Evolutionary conservation across 2,113 vertebrate genomes (phyloP).

Genomic region (Acrocephalus kingi): DNA sequence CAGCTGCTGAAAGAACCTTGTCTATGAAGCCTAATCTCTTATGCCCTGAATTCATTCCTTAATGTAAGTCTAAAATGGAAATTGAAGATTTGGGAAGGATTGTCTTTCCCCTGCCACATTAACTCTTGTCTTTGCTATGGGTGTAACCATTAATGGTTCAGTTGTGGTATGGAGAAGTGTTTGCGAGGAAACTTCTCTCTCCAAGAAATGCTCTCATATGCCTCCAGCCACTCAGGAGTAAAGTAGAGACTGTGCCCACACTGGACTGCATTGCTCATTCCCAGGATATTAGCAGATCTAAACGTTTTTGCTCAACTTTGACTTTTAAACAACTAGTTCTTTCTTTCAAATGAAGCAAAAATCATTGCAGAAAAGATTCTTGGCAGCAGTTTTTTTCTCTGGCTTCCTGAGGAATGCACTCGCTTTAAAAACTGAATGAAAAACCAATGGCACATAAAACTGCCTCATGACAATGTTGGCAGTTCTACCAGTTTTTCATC

Average conservation of each 20-base stretch:
- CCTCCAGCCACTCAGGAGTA: not conserved
- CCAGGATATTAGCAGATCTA: constrained; percentile 15
- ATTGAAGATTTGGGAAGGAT: not conserved
- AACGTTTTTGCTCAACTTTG: constrained; percentile 51
- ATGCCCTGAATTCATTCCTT: not conserved
- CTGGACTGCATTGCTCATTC: constrained; percentile 6
- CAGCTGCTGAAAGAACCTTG: not conserved
- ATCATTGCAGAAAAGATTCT: constrained; percentile 47
- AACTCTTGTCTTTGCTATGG: not conserved
- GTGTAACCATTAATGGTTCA: not conserved
- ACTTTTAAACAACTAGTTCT: constrained; percentile 58
- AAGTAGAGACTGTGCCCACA: not conserved
- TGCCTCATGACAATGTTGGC: constrained; percentile 52
- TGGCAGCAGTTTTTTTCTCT: constrained; percentile 38
- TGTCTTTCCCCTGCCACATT: not conserved
- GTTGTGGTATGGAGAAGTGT: not conserved
- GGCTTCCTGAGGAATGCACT: constrained; percentile 47
- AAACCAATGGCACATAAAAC: constrained; percentile 35
- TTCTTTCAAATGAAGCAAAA: constrained; percentile 46
- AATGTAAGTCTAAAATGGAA: not conserved
- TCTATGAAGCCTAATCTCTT: not conserved
- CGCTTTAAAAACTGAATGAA: constrained; percentile 52
- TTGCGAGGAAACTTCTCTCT: not conserved
- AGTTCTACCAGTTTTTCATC: constrained; percentile 33
- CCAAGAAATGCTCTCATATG: not conserved